Evolutionary conservation across 2,888 invertebrate genomes (phyloP).

Genomic region (Gryllus longicercus): DNA sequence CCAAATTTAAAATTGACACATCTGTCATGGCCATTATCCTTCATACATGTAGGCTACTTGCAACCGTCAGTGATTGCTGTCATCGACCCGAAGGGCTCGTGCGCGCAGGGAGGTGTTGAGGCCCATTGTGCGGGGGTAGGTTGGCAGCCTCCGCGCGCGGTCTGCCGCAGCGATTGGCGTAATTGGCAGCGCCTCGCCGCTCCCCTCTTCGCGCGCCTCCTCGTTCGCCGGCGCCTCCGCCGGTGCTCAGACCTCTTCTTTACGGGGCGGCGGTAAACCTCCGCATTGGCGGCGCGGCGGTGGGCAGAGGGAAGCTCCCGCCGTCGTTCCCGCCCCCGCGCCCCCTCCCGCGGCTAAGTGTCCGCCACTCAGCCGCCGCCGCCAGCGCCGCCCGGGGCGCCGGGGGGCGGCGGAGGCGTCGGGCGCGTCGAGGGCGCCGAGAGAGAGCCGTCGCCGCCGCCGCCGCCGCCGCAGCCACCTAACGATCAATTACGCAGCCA

Average conservation of each 20-base stretch:
- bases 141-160: neutral
- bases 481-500: constrained; percentile 17
- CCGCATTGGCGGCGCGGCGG: neutral
- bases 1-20: too few relatives aligned
- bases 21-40: too few relatives aligned
- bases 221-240: neutral
- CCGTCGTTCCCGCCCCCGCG: neutral
- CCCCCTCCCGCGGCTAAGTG: neutral
- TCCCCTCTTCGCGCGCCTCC: neutral
- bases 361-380: neutral
- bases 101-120: too few relatives aligned
- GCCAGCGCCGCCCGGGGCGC: neutral
- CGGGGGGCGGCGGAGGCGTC: too few relatives aligned
- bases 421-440: too few relatives aligned
- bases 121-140: neutral
- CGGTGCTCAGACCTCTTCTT: neutral
- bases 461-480: constrained; percentile 2
- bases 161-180: neutral
- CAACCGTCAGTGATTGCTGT: too few relatives aligned
- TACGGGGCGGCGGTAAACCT: constrained; percentile 10
- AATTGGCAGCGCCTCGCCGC: neutral
- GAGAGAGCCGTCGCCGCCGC: neutral
- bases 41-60: too few relatives aligned
- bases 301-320: neutral
- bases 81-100: too few relatives aligned